These are phyloP conservation scores for Colletes latitarsis DNA, from an alignment of 1,140 invertebrate genomes.

Conservation along the genomic window DNA sequence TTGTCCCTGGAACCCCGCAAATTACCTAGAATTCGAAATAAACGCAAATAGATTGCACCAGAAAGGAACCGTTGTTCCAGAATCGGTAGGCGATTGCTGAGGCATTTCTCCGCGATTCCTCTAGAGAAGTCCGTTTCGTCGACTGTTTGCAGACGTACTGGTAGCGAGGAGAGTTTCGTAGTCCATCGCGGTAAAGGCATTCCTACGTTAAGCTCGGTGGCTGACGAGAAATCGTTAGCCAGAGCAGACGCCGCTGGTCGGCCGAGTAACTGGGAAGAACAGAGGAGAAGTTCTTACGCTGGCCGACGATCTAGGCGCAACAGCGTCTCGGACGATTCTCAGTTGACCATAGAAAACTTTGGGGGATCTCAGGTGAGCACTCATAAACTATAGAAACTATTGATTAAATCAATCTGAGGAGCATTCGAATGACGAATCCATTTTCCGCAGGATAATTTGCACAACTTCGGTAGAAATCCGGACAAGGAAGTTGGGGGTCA, in stretches of 20 bases:
- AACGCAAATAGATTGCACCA: too few relatives aligned
- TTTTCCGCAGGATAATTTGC: conserved; percentile 83
- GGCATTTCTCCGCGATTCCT: too few relatives aligned
- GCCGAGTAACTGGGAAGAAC: conserved; percentile 91
- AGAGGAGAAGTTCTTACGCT: conserved; percentile 87
- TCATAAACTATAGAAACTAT: too few relatives aligned
- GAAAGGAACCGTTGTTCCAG: too few relatives aligned
- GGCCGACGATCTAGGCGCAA: conserved; percentile 91
- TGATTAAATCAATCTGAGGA: conserved; percentile 22
- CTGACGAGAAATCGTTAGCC: conserved; percentile 79
- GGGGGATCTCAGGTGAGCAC: conserved; percentile 88
- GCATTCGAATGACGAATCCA: conserved; percentile 38
- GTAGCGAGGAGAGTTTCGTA: conserved; percentile 87
- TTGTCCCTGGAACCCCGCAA: too few relatives aligned
- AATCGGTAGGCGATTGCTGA: neutral
- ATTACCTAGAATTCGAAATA: too few relatives aligned
- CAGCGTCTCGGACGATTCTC: conserved; percentile 92
- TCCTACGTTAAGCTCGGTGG: conserved; percentile 88
- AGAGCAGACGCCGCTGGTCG: conserved; percentile 87
- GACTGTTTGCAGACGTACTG: conserved; percentile 65
- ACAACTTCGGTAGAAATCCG: conserved; percentile 86
- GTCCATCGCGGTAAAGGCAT: conserved; percentile 90
- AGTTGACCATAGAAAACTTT: conserved; percentile 95
- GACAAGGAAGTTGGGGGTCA: conserved; percentile 88
- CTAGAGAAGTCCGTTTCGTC: neutral